Evolutionary conservation across 1,140 invertebrate species (phyloP), one percentile per base, ranked within the genome.

Genomic region (Microplitis demolitor): DNA sequence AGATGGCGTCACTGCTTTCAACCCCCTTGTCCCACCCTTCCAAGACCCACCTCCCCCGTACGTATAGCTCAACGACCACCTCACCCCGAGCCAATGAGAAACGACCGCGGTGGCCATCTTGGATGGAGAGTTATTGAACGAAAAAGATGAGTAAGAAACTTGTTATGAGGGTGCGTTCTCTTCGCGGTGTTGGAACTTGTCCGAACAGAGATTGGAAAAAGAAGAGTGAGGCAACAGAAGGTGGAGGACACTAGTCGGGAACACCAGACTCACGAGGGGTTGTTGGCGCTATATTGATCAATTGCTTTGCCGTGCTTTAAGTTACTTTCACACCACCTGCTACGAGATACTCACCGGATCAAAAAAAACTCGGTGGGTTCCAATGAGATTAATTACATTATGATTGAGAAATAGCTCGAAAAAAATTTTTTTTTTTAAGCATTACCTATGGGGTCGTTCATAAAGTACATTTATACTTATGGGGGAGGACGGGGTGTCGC

Each of bases 101-200:
- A 87, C 86, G 86, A 87, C 86, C 85, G 84, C 81, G 85, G 85
- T 86, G 85, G 86, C 86, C 86, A 87, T 87, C 86, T 87, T 87
- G 86, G 85, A 86, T 87, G 85, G 86, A 87, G 85, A 87, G 85
- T 87, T 87, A 87, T 87, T 87, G 86, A 87, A 87, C 86, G 86
- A 87, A 87, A 87, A 87, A 87, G 86, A 87, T 87, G 86, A 87
- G 86, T 87, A 87, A 87, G 86, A 87, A 87, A 87, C 86, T 86
- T 87, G 85, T 87, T 87, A 87, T 84, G 84, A 83, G 85, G 85
- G 85, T 87, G 83, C 84, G 84, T 85, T 85, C 84, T 78, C 82
- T 84, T 79, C 66, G 75, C 77, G 78, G 79, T 78, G 76, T 64
- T 79, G 73, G 75, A 72, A 77, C 71, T 76, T 76, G 75, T 71